phyloP scores from a whole-genome alignment of 2,113 vertebrate genomes.

The Ictalurus furcatus region DNA sequence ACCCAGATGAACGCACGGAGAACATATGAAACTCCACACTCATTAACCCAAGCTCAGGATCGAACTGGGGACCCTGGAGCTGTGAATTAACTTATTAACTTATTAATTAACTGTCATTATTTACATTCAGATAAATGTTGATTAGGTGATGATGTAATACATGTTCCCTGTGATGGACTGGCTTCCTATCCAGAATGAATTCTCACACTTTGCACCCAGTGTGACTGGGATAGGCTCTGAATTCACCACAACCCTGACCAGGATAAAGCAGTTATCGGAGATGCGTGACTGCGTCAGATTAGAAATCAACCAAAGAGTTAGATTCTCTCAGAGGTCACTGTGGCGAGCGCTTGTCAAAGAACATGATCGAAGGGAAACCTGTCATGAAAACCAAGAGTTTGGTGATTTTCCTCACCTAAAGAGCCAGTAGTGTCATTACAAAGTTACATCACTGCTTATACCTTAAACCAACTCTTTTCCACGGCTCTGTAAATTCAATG shows the following conservation, averaged over 20 bases:
- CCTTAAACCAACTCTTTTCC: neutral
- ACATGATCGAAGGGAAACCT: slow-evolving; percentile 47
- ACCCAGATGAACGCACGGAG: neutral
- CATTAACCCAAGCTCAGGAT: neutral
- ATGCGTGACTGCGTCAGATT: neutral
- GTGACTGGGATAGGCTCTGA: neutral
- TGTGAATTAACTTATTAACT: neutral
- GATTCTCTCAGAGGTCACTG: slow-evolving; percentile 59
- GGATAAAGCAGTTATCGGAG: neutral
- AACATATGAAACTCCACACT: neutral
- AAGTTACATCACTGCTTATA: neutral
- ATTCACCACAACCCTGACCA: neutral
- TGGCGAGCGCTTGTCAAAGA: slow-evolving; percentile 48
- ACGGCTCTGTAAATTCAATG: neutral
- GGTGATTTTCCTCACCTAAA: neutral
- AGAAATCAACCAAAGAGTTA: slow-evolving; percentile 32
- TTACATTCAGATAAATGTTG: neutral
- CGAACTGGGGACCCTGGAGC: neutral
- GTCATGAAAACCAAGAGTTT: neutral
- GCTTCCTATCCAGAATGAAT: neutral
- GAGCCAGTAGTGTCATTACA: neutral
- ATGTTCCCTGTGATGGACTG: neutral
- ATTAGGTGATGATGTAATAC: neutral
- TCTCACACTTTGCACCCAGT: neutral
- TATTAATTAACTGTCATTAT: too few relatives aligned